Evolutionary conservation across 2,113 vertebrate genomes (phyloP).

Genomic region (Siniperca chuatsi): DNA sequence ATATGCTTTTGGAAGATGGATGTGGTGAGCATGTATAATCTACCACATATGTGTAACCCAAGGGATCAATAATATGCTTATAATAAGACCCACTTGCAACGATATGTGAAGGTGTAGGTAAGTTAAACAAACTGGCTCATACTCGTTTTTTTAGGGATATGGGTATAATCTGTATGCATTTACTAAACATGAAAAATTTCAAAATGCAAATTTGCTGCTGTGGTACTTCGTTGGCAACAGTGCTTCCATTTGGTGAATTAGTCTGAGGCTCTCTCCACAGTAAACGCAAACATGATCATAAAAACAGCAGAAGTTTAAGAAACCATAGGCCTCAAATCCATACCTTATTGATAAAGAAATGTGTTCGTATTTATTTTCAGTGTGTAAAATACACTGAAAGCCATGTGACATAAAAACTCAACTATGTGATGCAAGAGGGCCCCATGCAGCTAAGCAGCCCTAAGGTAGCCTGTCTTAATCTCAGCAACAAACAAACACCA

Average conservation of each 20-base stretch:
- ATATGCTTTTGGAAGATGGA: not conserved
- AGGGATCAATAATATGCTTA: not conserved
- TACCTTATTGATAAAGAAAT: not conserved
- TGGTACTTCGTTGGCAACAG: not conserved
- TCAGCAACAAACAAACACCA: slow-evolving; percentile 30
- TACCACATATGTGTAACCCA: not conserved
- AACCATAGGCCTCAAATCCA: not conserved
- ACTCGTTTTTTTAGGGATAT: not conserved
- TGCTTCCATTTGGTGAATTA: not conserved
- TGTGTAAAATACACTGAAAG: not conserved
- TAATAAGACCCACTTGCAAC: not conserved
- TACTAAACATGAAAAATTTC: not conserved
- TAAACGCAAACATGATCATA: not conserved
- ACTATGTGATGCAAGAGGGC: slow-evolving; percentile 18
- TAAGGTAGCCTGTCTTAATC: slow-evolving; percentile 60
- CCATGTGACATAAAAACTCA: not conserved
- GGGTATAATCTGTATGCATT: not conserved
- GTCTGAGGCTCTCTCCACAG: not conserved
- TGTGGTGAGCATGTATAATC: not conserved
- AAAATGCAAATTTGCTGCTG: not conserved
- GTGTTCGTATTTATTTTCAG: not conserved
- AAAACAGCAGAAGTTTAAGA: not conserved
- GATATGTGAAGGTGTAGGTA: not conserved
- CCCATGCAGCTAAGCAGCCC: slow-evolving; percentile 35
- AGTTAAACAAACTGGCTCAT: not conserved